Percentiles rank a stretch among this genome's conserved stretches.
These are phyloP conservation scores for Apotomis capreana DNA, from an alignment of 2,888 invertebrate species.

Conservation along the genomic window DNA sequence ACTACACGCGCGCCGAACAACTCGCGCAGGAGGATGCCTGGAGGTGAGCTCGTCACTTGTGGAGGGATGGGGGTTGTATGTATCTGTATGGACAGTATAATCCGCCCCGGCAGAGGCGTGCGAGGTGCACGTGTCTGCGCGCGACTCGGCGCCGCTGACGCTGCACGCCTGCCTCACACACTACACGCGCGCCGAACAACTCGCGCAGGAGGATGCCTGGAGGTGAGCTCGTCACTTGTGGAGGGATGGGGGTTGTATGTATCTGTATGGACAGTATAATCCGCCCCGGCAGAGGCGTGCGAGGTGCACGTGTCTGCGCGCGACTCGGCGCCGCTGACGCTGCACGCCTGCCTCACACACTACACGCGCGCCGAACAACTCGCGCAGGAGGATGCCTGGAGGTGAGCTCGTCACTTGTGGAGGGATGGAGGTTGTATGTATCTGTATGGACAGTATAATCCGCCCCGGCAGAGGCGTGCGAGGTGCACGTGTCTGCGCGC, in stretches of 20 bases:
- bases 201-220: constrained; percentile 97
- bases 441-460: too few relatives aligned
- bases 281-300: constrained; percentile 80
- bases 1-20: constrained; percentile 94
- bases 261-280: constrained; percentile 59
- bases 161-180: constrained; percentile 96
- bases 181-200: constrained; percentile 93
- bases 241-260: background rate
- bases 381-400: constrained; percentile 96
- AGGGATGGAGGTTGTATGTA: too few relatives aligned
- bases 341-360: constrained; percentile 95
- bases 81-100: too few relatives aligned
- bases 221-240: constrained; percentile 71
- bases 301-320: constrained; percentile 90
- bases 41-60: constrained; percentile 77
- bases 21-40: constrained; percentile 96
- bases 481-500: constrained; percentile 88
- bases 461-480: constrained; percentile 82
- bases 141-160: constrained; percentile 86
- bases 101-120: constrained; percentile 78
- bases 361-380: constrained; percentile 94
- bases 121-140: constrained; percentile 89
- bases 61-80: too few relatives aligned
- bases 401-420: constrained; percentile 61
- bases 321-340: constrained; percentile 86